Evolutionary conservation across 1,140 invertebrate species (phyloP).

Genomic region (Drosophila pseudoananassae): DNA sequence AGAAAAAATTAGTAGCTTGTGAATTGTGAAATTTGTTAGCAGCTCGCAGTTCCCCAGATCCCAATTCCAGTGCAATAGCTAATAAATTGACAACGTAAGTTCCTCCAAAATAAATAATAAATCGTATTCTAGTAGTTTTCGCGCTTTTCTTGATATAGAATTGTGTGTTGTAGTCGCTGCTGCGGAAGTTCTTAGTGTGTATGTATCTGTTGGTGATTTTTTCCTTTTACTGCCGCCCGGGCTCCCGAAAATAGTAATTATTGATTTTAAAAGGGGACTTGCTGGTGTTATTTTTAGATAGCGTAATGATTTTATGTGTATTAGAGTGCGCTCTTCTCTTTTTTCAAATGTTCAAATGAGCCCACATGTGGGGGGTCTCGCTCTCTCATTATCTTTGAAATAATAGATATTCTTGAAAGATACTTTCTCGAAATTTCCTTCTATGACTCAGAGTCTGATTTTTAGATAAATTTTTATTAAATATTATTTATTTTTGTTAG

Average conservation of each 20-base stretch:
- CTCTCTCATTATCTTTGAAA: neutral
- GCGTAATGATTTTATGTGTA: conserved; percentile 1
- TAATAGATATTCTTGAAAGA: neutral
- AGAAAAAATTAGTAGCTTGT: neutral
- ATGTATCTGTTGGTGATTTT: conserved; percentile 57
- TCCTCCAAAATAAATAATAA: neutral
- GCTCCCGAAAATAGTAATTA: conserved; percentile 57
- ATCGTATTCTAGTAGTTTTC: neutral
- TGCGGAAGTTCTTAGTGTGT: conserved; percentile 25
- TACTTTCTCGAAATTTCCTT: too few relatives aligned
- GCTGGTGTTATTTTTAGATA: conserved; percentile 1
- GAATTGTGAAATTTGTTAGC: neutral
- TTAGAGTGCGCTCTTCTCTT: neutral
- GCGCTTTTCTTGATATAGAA: neutral
- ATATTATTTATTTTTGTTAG: too few relatives aligned
- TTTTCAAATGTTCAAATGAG: too few relatives aligned
- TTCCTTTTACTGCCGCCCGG: conserved; percentile 19
- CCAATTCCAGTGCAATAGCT: conserved; percentile 6
- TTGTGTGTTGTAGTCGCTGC: neutral
- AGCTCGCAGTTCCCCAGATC: neutral
- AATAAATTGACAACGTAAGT: conserved; percentile 46
- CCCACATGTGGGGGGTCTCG: too few relatives aligned
- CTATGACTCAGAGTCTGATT: too few relatives aligned
- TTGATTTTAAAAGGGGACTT: conserved; percentile 48
- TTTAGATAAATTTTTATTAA: too few relatives aligned